Percentiles rank a stretch among this genome's conserved stretches.
These are phyloP conservation scores for Margaritifera margaritifera DNA, from an alignment of 2,888 invertebrate genomes.

Conservation along the genomic window DNA sequence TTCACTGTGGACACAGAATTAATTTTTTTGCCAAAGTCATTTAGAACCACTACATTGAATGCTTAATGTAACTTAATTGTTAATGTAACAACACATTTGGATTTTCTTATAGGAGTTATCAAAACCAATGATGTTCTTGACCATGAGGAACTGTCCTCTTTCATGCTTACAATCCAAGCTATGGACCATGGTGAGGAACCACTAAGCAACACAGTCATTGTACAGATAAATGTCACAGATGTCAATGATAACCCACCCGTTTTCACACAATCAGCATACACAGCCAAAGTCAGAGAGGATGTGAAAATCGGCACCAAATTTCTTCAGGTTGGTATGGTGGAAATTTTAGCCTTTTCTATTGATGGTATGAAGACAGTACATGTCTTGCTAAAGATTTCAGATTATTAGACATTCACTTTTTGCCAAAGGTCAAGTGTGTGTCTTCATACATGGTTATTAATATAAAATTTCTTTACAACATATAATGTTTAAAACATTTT, in stretches of 20 bases:
- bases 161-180: slow-evolving; percentile 91
- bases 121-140: slow-evolving; percentile 86
- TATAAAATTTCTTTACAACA: too few relatives aligned
- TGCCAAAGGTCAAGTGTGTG: too few relatives aligned
- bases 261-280: slow-evolving; percentile 62
- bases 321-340: slow-evolving; percentile 77
- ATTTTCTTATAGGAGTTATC: slow-evolving; percentile 79
- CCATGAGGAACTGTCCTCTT: slow-evolving; percentile 89
- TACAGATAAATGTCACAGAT: slow-evolving; percentile 82
- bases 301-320: slow-evolving; percentile 80
- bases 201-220: slow-evolving; percentile 88
- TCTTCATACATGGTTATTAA: too few relatives aligned
- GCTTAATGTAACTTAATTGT: too few relatives aligned
- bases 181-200: slow-evolving; percentile 92
- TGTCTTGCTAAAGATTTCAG: background rate
- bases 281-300: slow-evolving; percentile 79
- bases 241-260: slow-evolving; percentile 68
- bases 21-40: too few relatives aligned
- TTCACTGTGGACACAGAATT: too few relatives aligned
- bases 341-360: background rate
- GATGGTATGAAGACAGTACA: background rate
- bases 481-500: too few relatives aligned
- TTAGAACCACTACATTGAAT: too few relatives aligned
- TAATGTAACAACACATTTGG: too few relatives aligned
- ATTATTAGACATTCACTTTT: too few relatives aligned